phyloP scores from a whole-genome alignment of 1,140 invertebrate genomes.

The Hyles vespertilio region DNA sequence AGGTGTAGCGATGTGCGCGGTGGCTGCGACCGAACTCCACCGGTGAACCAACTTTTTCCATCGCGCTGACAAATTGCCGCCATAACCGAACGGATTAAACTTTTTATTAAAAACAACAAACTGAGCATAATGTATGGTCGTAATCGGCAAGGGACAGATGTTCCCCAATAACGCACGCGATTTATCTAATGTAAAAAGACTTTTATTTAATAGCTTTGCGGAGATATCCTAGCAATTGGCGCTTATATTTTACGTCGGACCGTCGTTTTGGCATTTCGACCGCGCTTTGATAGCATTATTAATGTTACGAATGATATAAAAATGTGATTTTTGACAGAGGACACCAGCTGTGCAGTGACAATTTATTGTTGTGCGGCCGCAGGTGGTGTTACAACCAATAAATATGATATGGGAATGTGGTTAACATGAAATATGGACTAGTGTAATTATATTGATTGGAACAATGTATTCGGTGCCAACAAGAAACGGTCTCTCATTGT shows the following conservation, averaged over 20 bases:
- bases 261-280: constrained; percentile 54
- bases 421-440: not conserved
- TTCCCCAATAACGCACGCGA: constrained; percentile 64
- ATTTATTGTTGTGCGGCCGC: constrained; percentile 50
- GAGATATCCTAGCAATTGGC: constrained; percentile 63
- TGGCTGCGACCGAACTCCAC: constrained; percentile 37
- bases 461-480: constrained; percentile 48
- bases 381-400: constrained; percentile 34
- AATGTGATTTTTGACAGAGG: constrained; percentile 43
- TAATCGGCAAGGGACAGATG: constrained; percentile 72
- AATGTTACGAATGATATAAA: constrained; percentile 11
- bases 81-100: constrained; percentile 74
- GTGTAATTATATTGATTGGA: constrained; percentile 29
- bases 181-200: constrained; percentile 74
- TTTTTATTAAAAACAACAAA: constrained; percentile 76
- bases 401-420: constrained; percentile 32
- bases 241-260: constrained; percentile 59
- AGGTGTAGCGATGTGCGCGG: not conserved
- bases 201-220: constrained; percentile 71
- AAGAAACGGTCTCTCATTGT: constrained; percentile 41
- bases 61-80: constrained; percentile 70
- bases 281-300: constrained; percentile 27
- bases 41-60: constrained; percentile 71
- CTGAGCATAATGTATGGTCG: constrained; percentile 70
- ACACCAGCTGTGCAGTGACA: constrained; percentile 44